A percentile compares a stretch with the other conserved stretches of the same genome.
These are phyloP conservation scores for Bradypus variegatus DNA, from an alignment of 2,797 vertebrate genomes.

Conservation along the genomic window DNA sequence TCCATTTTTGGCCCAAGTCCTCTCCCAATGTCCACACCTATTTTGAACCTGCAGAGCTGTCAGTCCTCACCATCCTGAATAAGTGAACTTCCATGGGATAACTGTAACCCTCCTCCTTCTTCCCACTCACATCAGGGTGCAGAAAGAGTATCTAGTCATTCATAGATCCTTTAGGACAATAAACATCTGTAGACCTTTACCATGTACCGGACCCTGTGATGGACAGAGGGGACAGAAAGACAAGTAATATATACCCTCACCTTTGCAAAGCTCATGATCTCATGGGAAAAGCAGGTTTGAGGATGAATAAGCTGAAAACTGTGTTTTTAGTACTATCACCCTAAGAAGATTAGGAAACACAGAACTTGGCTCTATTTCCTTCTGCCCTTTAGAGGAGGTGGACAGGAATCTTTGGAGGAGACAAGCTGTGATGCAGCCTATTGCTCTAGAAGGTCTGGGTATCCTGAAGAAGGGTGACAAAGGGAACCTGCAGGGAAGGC, in stretches of 20 bases:
- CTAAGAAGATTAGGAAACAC: not conserved
- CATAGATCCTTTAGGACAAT: not conserved
- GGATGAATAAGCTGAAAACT: not conserved
- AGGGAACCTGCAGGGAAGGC: not conserved
- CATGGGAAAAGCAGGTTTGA: not conserved
- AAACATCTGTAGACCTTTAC: not conserved
- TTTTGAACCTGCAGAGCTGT: not conserved
- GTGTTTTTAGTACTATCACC: not conserved
- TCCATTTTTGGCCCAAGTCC: not conserved
- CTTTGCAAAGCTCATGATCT: not conserved
- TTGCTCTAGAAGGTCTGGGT: not conserved
- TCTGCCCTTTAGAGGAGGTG: fast-evolving
- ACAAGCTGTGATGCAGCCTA: too few relatives aligned
- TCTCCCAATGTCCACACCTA: not conserved
- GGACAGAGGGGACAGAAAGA: not conserved
- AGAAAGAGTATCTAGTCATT: not conserved
- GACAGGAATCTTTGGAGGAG: not conserved
- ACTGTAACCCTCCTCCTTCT: not conserved
- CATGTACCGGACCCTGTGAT: not conserved
- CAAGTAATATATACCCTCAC: fast-evolving
- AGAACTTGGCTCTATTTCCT: not conserved
- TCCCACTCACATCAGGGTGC: not conserved
- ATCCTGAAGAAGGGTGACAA: not conserved
- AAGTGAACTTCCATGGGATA: not conserved
- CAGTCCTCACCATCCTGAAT: not conserved